Evolutionary conservation across 2,113 vertebrate genomes (phyloP), one percentile per base, ranked within the genome.

Genomic region (Orthonyx spaldingii): DNA sequence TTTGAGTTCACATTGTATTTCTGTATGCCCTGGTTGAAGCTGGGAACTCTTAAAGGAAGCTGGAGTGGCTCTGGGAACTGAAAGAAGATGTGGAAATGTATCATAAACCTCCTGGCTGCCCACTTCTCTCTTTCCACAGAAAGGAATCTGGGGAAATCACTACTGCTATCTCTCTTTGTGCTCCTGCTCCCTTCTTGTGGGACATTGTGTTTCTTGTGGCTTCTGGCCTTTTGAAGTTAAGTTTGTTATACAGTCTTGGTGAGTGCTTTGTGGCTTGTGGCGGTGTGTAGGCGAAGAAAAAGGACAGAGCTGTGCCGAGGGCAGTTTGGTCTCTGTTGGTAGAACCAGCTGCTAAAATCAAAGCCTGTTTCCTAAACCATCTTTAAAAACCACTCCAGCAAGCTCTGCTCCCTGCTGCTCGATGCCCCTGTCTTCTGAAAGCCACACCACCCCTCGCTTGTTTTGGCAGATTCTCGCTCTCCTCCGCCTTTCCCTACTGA

Each of bases 301-400:
- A 94, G 93, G 93, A 96, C 90, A 77, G 60, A 76, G 56, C 56
- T 64, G 39, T 89, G 89, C 94, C 7, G 6, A 84, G 83, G 93
- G 95, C 95, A 95, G 68, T 90, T 96, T 78, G 83, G 96, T 81
- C 91, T 97, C 92, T 90, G 19, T 92, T 75, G 91, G 94, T 92
- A 94, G 84, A 94, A 89, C 91, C 20, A 5, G 89, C 80, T 96
- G 95, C 89, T 95, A 89, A 95, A 97, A 94, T 96, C 95, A 97
- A 97, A 97, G 94, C 80, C 56, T 44, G 44, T 89, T 94, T 90
- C 91, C 89, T 96, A 94, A 96, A 76, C 81, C 64, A 56, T 84
- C 93, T 75, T 91, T 89, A 75, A 84, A 94, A 94, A 92, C 91
- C 91, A 84, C 94, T 71, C 89, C 80, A 94, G 89, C 91, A 84